A percentile compares a stretch with the other conserved stretches of the same genome.
These are phyloP conservation scores for Drosophila subobscura DNA, from an alignment of 1,140 invertebrate genomes.

Conservation along the genomic window DNA sequence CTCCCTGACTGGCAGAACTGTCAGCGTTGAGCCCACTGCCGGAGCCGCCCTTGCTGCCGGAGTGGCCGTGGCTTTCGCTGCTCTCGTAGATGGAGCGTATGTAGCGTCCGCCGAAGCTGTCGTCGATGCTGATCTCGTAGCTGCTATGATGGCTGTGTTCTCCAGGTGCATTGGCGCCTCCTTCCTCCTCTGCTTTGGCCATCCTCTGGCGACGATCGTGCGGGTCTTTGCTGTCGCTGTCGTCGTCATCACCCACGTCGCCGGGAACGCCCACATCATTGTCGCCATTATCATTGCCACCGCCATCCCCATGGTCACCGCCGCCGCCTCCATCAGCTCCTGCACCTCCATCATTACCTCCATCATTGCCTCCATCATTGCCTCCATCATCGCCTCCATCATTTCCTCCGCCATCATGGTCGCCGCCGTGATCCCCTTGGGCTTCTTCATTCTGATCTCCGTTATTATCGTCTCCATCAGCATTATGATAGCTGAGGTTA, in stretches of 20 bases:
- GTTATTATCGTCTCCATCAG: not conserved
- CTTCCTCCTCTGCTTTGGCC: not conserved
- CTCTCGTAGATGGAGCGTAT: constrained; percentile 71
- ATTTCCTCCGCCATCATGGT: not conserved
- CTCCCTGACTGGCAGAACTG: constrained; percentile 1
- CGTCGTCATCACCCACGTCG: constrained; percentile 42
- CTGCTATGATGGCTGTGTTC: constrained; percentile 68
- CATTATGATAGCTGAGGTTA: not conserved
- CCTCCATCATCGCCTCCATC: not conserved
- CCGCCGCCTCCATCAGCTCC: not conserved
- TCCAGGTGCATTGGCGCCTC: not conserved
- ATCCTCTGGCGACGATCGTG: not conserved
- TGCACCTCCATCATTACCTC: not conserved
- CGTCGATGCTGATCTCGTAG: constrained; percentile 74
- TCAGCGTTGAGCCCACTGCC: not conserved
- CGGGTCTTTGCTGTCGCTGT: constrained; percentile 60
- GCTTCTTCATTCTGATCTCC: not conserved
- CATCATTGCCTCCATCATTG: not conserved
- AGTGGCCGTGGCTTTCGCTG: constrained; percentile 63
- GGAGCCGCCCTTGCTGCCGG: constrained; percentile 39
- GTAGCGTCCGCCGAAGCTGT: constrained; percentile 67
- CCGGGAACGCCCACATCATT: not conserved
- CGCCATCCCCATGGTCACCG: not conserved
- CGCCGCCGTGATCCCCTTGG: not conserved
- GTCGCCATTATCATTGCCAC: not conserved